Evolutionary conservation across 2,113 vertebrate species (phyloP), one percentile per base, ranked within the genome.

Genomic region (Platycercus adscitus): DNA sequence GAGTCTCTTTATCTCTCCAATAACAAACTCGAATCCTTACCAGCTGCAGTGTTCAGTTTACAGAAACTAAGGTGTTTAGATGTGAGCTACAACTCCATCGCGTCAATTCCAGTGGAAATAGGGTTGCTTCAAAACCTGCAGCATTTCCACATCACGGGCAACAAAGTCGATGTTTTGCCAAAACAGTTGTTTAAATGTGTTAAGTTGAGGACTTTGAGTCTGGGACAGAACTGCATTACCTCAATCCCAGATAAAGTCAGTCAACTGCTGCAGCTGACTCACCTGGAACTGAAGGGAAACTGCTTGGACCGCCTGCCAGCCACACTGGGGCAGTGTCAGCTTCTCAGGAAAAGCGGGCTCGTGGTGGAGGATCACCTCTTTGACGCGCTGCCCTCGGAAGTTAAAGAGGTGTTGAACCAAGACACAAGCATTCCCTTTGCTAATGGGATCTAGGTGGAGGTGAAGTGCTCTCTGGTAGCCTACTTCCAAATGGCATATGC

Each of bases 341-440:
- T 99, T 95, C 98, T 99, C 93, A 99, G 98, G 96, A 98, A 98
- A 97, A 98, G 98, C 23, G 98, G 99, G 93, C 98, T 99, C 33
- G 81, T 99, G 9, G 98, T 99, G 77, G 99, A 99, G 95, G 99
- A 99, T 96, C 99, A 99, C 93, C 99, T 99, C 93, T 99, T 99
- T 97, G 99, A 99, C 71, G 98, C 99, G 20, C 98, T 99, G 88
- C 99, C 99, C 81, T 95, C 98, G 2, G 99, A 99, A 96, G 98
- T 99, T 91, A 99, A 99, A 98, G 99, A 99, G 95, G 97, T 97
- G 80, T 98, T 99, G 95, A 99, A 99, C 96, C 99, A 99, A 98
- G 99, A 99, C 95, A 98, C 97, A 80, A 98, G 94, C 88, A 98
- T 98, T 94, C 97, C 98, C 63, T 99, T 99, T 98, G 97, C 98